Conservation (phyloP, 2,888 invertebrate species). For the Acleris cristana region DNA sequence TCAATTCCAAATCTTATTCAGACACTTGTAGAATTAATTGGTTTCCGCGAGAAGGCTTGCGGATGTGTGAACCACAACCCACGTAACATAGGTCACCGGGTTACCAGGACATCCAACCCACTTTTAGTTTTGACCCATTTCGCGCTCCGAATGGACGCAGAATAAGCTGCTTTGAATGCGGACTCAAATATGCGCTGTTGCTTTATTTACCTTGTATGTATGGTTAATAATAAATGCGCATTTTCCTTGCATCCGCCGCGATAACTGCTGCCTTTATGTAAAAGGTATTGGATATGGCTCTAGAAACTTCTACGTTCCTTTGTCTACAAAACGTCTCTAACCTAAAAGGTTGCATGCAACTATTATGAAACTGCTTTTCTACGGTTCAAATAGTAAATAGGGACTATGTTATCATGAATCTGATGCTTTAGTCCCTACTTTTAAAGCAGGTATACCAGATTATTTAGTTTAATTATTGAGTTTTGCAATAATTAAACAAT, state of each 20-base stretch:
- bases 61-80: constrained; percentile 12
- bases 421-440: too few relatives aligned
- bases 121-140: constrained; percentile 46
- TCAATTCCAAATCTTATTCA: too few relatives aligned
- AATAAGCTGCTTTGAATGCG: constrained; percentile 33
- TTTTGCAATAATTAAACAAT: too few relatives aligned
- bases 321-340: background rate
- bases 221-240: constrained; percentile 16
- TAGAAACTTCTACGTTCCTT: background rate
- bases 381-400: too few relatives aligned
- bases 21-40: constrained; percentile 14
- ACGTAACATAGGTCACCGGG: constrained; percentile 44
- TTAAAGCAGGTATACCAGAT: too few relatives aligned
- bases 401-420: too few relatives aligned
- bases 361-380: too few relatives aligned
- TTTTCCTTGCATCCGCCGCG: background rate
- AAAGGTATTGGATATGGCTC: background rate
- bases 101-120: constrained; percentile 46
- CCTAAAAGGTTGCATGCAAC: too few relatives aligned
- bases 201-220: constrained; percentile 17
- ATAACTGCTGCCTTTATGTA: background rate
- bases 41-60: background rate
- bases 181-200: constrained; percentile 22
- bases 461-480: too few relatives aligned
- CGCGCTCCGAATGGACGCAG: constrained; percentile 29